Percentiles rank a stretch among this genome's conserved stretches.
Evolutionary conservation across 2,888 invertebrate genomes (phyloP).

Genomic region (Volucella inanis): DNA sequence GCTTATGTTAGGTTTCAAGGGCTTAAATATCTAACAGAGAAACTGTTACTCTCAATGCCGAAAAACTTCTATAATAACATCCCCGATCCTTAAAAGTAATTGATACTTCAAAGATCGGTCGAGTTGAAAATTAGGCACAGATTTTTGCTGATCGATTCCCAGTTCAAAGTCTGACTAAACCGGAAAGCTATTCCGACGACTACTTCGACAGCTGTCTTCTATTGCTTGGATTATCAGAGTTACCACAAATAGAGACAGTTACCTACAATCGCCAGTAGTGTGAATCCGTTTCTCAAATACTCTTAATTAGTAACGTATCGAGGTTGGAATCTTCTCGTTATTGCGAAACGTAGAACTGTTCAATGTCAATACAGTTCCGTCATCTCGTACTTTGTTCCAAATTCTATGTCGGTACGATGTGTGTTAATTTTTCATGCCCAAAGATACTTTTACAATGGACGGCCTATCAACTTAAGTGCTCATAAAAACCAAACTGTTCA

Average conservation of each 20-base stretch:
- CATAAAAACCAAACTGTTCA: slow-evolving; percentile 3
- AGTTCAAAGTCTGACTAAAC: not conserved
- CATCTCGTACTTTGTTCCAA: not conserved
- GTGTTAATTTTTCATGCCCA: slow-evolving; percentile 2
- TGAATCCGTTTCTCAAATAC: not conserved
- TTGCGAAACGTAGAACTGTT: not conserved
- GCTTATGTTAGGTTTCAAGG: too few relatives aligned
- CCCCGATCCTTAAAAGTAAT: too few relatives aligned
- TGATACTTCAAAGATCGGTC: too few relatives aligned
- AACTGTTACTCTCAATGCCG: too few relatives aligned
- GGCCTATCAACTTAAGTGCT: slow-evolving; percentile 8
- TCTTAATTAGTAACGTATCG: not conserved
- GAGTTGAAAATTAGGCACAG: too few relatives aligned
- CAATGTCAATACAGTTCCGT: not conserved
- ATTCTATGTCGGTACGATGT: not conserved
- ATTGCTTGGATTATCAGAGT: not conserved
- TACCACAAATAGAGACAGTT: slow-evolving; percentile 2
- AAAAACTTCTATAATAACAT: too few relatives aligned
- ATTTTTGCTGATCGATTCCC: too few relatives aligned
- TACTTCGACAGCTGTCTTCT: not conserved
- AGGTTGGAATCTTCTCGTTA: not conserved
- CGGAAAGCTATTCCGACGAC: not conserved
- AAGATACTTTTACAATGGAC: not conserved
- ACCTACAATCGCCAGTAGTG: slow-evolving; percentile 15
- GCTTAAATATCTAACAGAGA: too few relatives aligned